Evolutionary conservation across 2,888 invertebrate genomes (phyloP).

Genomic region (Parnassius smintheus): DNA sequence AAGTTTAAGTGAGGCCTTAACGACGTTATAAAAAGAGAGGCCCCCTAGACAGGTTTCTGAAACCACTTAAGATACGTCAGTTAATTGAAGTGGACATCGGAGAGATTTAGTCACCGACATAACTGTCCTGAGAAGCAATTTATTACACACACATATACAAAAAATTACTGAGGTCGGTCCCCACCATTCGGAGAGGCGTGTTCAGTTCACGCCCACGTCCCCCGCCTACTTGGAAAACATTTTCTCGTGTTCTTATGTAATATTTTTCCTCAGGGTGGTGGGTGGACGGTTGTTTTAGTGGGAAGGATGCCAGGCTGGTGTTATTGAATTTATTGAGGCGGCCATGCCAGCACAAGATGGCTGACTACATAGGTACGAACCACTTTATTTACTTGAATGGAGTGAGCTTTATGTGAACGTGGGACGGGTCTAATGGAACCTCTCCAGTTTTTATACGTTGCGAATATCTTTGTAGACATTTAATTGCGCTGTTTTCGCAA

Average conservation of each 20-base stretch:
- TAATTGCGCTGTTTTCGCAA: slow-evolving; percentile 5
- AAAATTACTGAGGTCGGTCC: slow-evolving; percentile 16
- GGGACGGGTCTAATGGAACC: slow-evolving; percentile 6
- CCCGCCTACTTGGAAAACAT: slow-evolving; percentile 32
- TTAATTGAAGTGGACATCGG: slow-evolving; percentile 27
- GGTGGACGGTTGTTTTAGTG: slow-evolving; percentile 61
- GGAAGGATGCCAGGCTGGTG: slow-evolving; percentile 44
- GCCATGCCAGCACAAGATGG: slow-evolving; percentile 22
- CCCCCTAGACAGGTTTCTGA: slow-evolving; percentile 15
- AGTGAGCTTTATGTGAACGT: slow-evolving; percentile 8
- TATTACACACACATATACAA: slow-evolving; percentile 25
- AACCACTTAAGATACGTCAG: slow-evolving; percentile 19
- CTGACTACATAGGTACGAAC: slow-evolving; percentile 1
- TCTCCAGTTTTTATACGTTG: slow-evolving; percentile 18
- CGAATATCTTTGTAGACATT: slow-evolving; percentile 12
- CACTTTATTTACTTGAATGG: neutral
- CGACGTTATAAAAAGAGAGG: slow-evolving; percentile 1
- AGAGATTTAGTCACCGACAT: slow-evolving; percentile 18
- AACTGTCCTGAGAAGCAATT: slow-evolving; percentile 17
- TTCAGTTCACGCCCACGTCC: slow-evolving; percentile 30
- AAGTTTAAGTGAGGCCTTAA: neutral
- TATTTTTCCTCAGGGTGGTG: slow-evolving; percentile 51
- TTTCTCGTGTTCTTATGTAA: slow-evolving; percentile 45
- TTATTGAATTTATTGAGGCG: slow-evolving; percentile 64
- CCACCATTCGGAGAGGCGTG: slow-evolving; percentile 14